Base-by-base conservation (phyloP, 2,888 invertebrate species). In the Cenopis cana region DNA sequence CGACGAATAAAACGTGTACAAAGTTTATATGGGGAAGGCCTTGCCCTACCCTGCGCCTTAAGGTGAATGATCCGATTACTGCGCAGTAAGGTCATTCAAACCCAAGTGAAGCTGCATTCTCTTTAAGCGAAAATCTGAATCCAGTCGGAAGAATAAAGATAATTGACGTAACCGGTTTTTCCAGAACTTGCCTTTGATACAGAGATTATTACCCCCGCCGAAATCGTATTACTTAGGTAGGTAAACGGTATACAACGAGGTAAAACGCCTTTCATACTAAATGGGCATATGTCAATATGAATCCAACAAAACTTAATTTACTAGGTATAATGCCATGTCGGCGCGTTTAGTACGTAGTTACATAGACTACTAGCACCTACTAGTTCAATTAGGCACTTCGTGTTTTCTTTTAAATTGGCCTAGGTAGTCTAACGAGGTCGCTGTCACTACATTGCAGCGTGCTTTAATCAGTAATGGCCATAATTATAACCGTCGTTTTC, bases 401-500 rank as follows among this genome's bases (percentile, higher is more conserved):
- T 24, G 59, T 46, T 24, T 46, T 60, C 46, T 41, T 60, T 20
- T 24, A 46, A 41, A 41, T 41, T 41, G 24, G 20, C 59, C 41
- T 41, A 46, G 59, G n/a, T n/a, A n/a, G n/a, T 29, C 46, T 59
- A 41, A 60, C 24, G 46, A 46, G 10, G 41, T 24, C 46, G 60
- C 60, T 38, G 59, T 59, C 24, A 24, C 24, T 60, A 18, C 18
- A 62, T 50, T 20, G 50, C 50, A 18, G 62, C 62, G 49, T 62
- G 50, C 29, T 36, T 50, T 11, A 36, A 61, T 36, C 14, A 18
- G 12, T 50, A 50, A 36, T 33, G 29, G n/a, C 17, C 18, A 50
- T 50, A 33, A 62, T 61, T 61, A 61, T 50, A 50, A 29, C 33
- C 33, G 50, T 62, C 62, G 62, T 62, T 18, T 62, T 62, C 62